These are phyloP conservation scores for Zaprionus africanus DNA, from an alignment of 1,140 invertebrate genomes.

Conservation along the genomic window DNA sequence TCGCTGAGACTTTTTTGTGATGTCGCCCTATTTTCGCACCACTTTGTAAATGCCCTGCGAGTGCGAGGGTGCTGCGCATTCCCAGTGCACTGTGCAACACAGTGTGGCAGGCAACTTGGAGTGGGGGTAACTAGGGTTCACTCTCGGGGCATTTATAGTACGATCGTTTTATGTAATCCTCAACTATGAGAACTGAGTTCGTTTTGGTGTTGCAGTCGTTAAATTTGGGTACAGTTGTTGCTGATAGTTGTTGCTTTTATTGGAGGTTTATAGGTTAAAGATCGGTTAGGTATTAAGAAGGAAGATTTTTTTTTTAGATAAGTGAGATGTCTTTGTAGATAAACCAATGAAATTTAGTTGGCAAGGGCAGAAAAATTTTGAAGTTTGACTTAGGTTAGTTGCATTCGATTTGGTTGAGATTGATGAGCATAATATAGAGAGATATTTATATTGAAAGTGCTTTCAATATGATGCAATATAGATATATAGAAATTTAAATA, in stretches of 20 bases:
- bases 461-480: no score
- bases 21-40: slow-evolving; percentile 68
- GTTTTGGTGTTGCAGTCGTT: not conserved
- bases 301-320: not conserved
- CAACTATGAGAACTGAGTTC: not conserved
- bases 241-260: not conserved
- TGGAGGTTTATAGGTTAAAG: not conserved
- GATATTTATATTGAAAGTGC: no score
- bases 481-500: no score
- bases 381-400: no score
- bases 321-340: no score
- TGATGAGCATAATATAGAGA: no score
- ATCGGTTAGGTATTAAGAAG: not conserved
- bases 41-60: slow-evolving; percentile 18
- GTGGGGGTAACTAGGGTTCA: not conserved
- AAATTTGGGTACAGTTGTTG: slow-evolving; percentile 4
- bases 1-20: slow-evolving; percentile 48
- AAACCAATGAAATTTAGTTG: no score
- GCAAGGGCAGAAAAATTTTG: no score
- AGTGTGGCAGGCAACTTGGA: no score
- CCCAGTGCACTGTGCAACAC: not conserved
- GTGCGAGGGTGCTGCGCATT: slow-evolving; percentile 1
- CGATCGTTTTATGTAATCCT: not conserved
- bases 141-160: not conserved
- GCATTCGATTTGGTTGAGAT: no score